These are phyloP conservation scores for Tenthredo distinguenda DNA, from an alignment of 2,888 invertebrate genomes.

Conservation along the genomic window DNA sequence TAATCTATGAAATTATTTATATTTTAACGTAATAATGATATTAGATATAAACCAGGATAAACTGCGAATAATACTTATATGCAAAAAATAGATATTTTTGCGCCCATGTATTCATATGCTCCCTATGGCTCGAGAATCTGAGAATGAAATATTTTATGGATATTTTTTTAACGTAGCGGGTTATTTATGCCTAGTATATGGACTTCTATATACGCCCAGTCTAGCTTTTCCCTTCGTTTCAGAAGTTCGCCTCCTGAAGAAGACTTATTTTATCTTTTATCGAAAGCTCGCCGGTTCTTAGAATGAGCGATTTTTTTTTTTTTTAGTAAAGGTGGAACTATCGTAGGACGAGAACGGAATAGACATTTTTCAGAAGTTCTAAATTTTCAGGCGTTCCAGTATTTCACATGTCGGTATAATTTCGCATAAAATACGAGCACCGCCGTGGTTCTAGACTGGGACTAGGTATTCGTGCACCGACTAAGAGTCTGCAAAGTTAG, in stretches of 20 bases:
- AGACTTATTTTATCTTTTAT: constrained; percentile 73
- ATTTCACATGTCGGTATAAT: not conserved
- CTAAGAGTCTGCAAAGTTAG: too few species aligned
- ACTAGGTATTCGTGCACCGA: too few species aligned
- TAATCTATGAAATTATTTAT: too few species aligned
- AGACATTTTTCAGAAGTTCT: too few species aligned
- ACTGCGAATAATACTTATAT: too few species aligned
- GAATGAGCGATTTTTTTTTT: constrained; percentile 67
- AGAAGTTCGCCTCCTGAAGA: constrained; percentile 61
- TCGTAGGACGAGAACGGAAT: not conserved
- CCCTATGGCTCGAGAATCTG: too few species aligned
- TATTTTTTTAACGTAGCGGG: constrained; percentile 32
- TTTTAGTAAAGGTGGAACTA: not conserved
- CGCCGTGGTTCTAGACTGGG: not conserved
- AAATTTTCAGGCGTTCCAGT: too few species aligned
- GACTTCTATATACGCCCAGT: constrained; percentile 39
- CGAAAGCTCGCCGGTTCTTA: constrained; percentile 65
- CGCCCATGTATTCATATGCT: too few species aligned
- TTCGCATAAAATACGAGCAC: not conserved
- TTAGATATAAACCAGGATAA: too few species aligned
- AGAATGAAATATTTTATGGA: constrained; percentile 36
- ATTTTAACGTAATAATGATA: too few species aligned
- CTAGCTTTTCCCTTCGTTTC: constrained; percentile 65
- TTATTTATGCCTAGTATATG: constrained; percentile 21
- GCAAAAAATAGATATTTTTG: not conserved